Conservation (phyloP, 2,797 vertebrate species). For the Atherinosoma microstoma region DNA sequence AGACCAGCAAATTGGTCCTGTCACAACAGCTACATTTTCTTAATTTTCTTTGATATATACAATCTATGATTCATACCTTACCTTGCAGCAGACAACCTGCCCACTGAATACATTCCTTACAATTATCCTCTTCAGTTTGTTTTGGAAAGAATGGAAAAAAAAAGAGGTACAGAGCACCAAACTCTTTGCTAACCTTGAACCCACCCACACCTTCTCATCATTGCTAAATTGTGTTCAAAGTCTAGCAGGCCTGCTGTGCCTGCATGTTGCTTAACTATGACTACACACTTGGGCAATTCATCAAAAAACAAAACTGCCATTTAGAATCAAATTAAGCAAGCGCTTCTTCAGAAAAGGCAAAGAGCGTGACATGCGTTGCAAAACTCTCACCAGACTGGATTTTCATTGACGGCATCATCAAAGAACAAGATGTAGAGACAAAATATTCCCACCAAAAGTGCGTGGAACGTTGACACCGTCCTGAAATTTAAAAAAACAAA, state of each 20-base stretch:
- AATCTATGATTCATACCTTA: background rate
- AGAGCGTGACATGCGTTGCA: slow-evolving; percentile 1
- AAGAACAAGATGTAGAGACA: slow-evolving; percentile 92
- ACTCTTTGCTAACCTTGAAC: background rate
- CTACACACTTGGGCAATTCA: background rate
- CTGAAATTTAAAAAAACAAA: slow-evolving; percentile 71
- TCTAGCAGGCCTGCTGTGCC: background rate
- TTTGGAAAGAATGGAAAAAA: background rate
- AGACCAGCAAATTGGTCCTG: too few relatives aligned
- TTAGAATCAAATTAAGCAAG: background rate
- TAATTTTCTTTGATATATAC: too few relatives aligned
- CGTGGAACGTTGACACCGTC: slow-evolving; percentile 95
- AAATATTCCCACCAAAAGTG: slow-evolving; percentile 92
- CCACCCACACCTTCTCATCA: background rate
- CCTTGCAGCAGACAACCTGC: background rate
- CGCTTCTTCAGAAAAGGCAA: background rate
- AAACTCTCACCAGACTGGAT: slow-evolving; percentile 93
- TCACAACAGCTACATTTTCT: too few relatives aligned
- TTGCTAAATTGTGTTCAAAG: slow-evolving; percentile 6
- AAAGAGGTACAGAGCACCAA: background rate
- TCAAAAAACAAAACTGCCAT: background rate
- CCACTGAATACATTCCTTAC: background rate
- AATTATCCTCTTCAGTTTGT: background rate
- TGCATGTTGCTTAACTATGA: background rate
- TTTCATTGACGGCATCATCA: slow-evolving; percentile 89